phyloP scores from a whole-genome alignment of 2,113 vertebrate genomes.

The Paradisaea rubra region DNA sequence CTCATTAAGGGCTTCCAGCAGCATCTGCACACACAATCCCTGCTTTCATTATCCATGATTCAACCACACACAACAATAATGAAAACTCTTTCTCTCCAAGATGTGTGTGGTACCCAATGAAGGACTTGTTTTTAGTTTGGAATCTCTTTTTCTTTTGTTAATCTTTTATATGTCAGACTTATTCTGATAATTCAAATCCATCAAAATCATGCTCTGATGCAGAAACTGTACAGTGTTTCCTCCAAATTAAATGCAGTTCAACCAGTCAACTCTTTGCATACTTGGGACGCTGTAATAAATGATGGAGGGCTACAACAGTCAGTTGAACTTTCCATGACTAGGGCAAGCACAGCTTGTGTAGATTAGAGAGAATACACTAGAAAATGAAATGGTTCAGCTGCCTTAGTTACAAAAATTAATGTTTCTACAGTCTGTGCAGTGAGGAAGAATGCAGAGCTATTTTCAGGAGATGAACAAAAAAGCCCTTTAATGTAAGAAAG shows the following conservation, averaged over 20 bases:
- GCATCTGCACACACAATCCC: constrained; percentile 27
- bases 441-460: neutral
- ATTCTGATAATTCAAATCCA: neutral
- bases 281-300: neutral
- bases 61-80: neutral
- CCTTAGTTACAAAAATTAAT: neutral
- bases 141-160: neutral
- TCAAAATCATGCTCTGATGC: neutral
- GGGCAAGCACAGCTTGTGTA: neutral
- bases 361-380: neutral
- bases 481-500: neutral
- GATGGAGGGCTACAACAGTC: neutral
- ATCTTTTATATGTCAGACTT: neutral
- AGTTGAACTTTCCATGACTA: neutral
- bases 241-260: neutral
- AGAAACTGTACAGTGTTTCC: neutral
- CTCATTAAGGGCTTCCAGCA: constrained; percentile 21
- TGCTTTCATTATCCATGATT: neutral
- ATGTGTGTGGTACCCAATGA: neutral
- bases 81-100: neutral
- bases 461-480: neutral
- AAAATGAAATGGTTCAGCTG: neutral
- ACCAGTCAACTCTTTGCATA: neutral
- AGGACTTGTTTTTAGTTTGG: neutral
- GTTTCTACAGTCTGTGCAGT: neutral